These are phyloP conservation scores for Phocides pigmalion DNA, from an alignment of 1,140 invertebrate species.

Conservation along the genomic window DNA sequence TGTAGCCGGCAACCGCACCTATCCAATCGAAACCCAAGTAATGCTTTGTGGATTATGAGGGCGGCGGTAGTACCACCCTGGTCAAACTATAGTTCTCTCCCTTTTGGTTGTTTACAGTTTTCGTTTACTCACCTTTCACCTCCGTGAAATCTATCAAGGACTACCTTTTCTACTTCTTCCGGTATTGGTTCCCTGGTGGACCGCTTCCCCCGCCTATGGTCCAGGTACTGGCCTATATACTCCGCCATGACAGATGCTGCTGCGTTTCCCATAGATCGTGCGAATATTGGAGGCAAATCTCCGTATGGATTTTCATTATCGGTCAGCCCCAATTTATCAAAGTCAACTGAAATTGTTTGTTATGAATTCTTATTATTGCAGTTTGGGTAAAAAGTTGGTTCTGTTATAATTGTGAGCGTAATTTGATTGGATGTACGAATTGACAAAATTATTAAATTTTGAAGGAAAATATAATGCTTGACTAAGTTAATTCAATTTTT, in stretches of 20 bases:
- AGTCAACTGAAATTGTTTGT: constrained; percentile 87
- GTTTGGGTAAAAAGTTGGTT: background rate
- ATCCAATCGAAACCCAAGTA: no score
- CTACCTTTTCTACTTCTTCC: constrained; percentile 64
- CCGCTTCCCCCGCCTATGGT: constrained; percentile 86
- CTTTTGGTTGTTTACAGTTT: no score
- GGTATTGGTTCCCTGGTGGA: constrained; percentile 65
- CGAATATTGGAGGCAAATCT: constrained; percentile 89
- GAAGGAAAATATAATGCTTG: no score
- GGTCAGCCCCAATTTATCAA: constrained; percentile 92
- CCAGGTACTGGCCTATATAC: constrained; percentile 89
- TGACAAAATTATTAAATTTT: no score
- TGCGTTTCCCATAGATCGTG: constrained; percentile 87
- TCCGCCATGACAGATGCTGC: constrained; percentile 88
- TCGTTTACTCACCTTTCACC: constrained; percentile 86
- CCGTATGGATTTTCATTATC: constrained; percentile 94
- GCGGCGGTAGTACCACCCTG: no score
- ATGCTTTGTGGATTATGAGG: no score
- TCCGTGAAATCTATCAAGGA: constrained; percentile 85
- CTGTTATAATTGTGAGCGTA: background rate
- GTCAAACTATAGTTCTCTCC: no score
- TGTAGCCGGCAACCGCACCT: no score
- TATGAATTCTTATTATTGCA: constrained; percentile 9
- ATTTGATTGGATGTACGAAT: background rate
- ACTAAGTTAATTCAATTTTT: no score